phyloP scores from a whole-genome alignment of 2,888 invertebrate species.

The Trachelus tabidus region DNA sequence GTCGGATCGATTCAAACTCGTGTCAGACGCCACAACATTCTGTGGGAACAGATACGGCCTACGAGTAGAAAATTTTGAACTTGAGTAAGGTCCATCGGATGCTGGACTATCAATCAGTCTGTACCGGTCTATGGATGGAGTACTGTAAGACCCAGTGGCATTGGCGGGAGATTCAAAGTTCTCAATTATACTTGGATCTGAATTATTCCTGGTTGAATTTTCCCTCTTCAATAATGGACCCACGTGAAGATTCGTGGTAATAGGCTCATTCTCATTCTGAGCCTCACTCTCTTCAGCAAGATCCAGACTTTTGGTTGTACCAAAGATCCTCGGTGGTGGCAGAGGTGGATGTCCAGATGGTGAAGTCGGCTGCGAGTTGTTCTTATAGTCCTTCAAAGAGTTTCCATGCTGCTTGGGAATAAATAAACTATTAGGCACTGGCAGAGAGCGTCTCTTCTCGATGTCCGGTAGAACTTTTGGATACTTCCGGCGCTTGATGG shows the following conservation, averaged over 20 bases:
- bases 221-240: constrained; percentile 53
- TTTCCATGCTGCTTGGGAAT: constrained; percentile 45
- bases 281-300: constrained; percentile 49
- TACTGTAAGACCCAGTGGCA: not conserved
- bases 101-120: constrained; percentile 47
- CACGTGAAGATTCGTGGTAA: constrained; percentile 59
- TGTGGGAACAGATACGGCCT: constrained; percentile 54
- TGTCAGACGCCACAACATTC: constrained; percentile 62
- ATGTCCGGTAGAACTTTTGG: constrained; percentile 89
- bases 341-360: constrained; percentile 63
- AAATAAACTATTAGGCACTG: constrained; percentile 50
- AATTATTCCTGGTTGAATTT: constrained; percentile 48
- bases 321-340: constrained; percentile 79
- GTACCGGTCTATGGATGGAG: constrained; percentile 9
- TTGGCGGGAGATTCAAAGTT: not conserved
- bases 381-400: constrained; percentile 45
- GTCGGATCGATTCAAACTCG: constrained; percentile 31
- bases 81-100: constrained; percentile 46
- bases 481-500: constrained; percentile 82
- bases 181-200: constrained; percentile 47
- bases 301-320: constrained; percentile 50
- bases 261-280: constrained; percentile 33
- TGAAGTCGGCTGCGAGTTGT: constrained; percentile 31
- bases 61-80: constrained; percentile 50
- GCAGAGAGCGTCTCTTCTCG: constrained; percentile 60